These are phyloP conservation scores for Notospermus geniculatus DNA, from an alignment of 1,140 invertebrate species.

Conservation along the genomic window DNA sequence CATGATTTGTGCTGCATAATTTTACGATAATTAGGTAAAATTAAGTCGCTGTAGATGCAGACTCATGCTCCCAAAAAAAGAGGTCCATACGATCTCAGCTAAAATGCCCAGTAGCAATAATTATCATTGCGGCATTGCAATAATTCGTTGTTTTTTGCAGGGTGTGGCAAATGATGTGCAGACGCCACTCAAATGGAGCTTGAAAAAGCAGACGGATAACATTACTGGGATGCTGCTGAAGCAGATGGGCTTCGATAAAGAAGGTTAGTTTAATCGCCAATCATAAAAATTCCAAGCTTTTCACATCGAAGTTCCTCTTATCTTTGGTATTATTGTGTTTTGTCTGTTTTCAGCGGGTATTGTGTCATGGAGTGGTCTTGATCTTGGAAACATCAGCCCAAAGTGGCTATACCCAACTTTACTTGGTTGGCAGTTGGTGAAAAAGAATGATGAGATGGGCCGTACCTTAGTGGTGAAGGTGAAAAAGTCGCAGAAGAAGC, in stretches of 20 bases:
- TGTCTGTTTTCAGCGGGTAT: constrained; percentile 25
- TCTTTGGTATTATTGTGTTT: constrained; percentile 2
- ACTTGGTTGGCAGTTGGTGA: background rate
- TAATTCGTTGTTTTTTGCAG: constrained; percentile 5
- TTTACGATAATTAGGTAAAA: too few species aligned
- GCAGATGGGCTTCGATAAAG: constrained; percentile 27
- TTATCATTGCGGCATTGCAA: too few species aligned
- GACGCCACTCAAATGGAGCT: constrained; percentile 31
- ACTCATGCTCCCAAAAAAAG: too few species aligned
- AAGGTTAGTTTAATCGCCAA: too few species aligned
- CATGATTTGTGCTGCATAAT: background rate
- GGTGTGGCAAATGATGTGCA: constrained; percentile 23
- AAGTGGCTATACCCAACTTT: constrained; percentile 33
- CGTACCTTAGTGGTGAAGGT: too few species aligned
- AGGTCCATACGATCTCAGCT: too few species aligned
- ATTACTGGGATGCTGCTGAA: constrained; percentile 32
- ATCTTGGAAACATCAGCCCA: constrained; percentile 27
- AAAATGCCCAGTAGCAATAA: too few species aligned
- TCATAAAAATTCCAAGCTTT: too few species aligned
- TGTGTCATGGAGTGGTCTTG: constrained; percentile 29
- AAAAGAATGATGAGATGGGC: too few species aligned
- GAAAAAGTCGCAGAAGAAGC: too few species aligned
- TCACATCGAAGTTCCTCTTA: too few species aligned
- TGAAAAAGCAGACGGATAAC: constrained; percentile 22
- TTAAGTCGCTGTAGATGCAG: too few species aligned